phyloP scores from a whole-genome alignment of 1,140 invertebrate species.

The Caenorhabditis brenneri region DNA sequence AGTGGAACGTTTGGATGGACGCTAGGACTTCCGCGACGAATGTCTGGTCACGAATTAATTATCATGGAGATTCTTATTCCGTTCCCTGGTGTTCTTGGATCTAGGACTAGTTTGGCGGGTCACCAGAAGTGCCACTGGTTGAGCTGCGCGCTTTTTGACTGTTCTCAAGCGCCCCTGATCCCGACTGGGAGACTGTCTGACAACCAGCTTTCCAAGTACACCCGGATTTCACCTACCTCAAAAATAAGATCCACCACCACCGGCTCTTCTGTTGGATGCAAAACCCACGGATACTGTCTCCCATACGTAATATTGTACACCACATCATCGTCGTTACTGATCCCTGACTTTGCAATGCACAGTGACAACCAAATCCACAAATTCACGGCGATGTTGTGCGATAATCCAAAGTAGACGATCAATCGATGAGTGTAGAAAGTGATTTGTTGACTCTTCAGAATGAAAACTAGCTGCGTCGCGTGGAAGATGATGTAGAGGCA shows the following conservation, averaged over 20 bases:
- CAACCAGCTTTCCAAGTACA: no score
- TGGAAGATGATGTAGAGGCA: conserved; percentile 24
- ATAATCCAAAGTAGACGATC: not conserved
- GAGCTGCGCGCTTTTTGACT: no score
- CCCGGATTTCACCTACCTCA: not conserved
- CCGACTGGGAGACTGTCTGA: no score
- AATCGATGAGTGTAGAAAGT: not conserved
- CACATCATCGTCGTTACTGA: not conserved
- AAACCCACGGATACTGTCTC: not conserved
- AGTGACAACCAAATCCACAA: not conserved
- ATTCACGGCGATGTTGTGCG: conserved; percentile 7
- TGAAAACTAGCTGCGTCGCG: not conserved
- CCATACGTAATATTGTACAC: not conserved
- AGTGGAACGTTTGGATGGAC: no score
- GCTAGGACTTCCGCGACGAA: no score
- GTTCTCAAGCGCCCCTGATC: no score
- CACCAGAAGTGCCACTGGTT: no score
- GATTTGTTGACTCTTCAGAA: not conserved
- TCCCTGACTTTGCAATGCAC: conserved; percentile 9
- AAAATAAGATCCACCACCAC: not conserved
- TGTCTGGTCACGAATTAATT: no score
- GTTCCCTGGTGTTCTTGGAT: no score
- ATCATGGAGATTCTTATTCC: no score
- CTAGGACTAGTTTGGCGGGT: no score
- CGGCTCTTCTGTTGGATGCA: not conserved